phyloP scores from a whole-genome alignment of 2,113 vertebrate species.

The Sceloporus tristichus region DNA sequence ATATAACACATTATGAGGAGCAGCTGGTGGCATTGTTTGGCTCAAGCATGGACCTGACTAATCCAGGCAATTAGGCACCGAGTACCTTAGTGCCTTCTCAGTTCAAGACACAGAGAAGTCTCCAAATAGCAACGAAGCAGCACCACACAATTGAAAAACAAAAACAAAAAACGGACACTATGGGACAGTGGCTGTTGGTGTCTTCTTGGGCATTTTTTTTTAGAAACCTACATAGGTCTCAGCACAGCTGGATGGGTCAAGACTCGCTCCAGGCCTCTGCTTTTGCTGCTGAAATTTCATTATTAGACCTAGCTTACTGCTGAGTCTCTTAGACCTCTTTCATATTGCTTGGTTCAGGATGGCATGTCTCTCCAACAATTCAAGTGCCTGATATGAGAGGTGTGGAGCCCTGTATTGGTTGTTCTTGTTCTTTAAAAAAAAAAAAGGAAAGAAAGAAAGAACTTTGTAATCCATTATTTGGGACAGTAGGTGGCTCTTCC shows the following conservation, averaged over 20 bases:
- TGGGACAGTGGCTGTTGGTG: slow-evolving; percentile 75
- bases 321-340: slow-evolving; percentile 75
- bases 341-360: slow-evolving; percentile 80
- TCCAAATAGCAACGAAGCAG: slow-evolving; percentile 76
- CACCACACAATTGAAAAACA: slow-evolving; percentile 75
- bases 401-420: slow-evolving; percentile 61
- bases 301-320: slow-evolving; percentile 79
- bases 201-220: slow-evolving; percentile 82
- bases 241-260: slow-evolving; percentile 78
- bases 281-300: slow-evolving; percentile 82
- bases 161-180: slow-evolving; percentile 65
- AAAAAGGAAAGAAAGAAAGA: background rate
- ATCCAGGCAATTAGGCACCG: slow-evolving; percentile 83
- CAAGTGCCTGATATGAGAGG: slow-evolving; percentile 83
- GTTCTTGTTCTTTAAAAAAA: slow-evolving; percentile 12
- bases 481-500: slow-evolving; percentile 53
- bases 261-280: slow-evolving; percentile 75
- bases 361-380: slow-evolving; percentile 81
- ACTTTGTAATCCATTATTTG: slow-evolving; percentile 53
- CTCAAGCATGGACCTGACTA: slow-evolving; percentile 95
- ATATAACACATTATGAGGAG: slow-evolving; percentile 97
- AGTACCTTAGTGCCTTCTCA: slow-evolving; percentile 77
- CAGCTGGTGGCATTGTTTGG: slow-evolving; percentile 98
- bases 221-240: slow-evolving; percentile 78
- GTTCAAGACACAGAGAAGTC: slow-evolving; percentile 79